Conservation (phyloP, 2,888 invertebrate species). For the Drosophila phalerata region DNA sequence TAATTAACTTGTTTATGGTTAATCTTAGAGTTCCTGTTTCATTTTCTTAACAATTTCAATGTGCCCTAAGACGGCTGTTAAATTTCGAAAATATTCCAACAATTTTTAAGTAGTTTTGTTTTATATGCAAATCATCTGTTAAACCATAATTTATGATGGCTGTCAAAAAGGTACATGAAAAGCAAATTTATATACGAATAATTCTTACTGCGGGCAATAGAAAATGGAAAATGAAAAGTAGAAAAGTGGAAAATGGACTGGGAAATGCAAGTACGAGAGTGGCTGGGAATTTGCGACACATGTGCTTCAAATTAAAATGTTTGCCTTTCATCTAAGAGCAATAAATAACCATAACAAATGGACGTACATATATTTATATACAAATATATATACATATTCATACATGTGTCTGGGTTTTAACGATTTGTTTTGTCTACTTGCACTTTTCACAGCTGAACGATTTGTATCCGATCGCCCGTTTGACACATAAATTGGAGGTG, state of each 20-base stretch:
- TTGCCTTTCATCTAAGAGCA: slow-evolving; percentile 71
- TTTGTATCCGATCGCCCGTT: slow-evolving; percentile 83
- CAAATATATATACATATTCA: slow-evolving; percentile 16
- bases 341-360: slow-evolving; percentile 69
- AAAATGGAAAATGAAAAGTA: slow-evolving; percentile 19
- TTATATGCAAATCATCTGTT: slow-evolving; percentile 23
- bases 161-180: slow-evolving; percentile 62
- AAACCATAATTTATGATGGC: slow-evolving; percentile 47
- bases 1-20: slow-evolving; percentile 3
- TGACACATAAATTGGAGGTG: slow-evolving; percentile 84
- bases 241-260: slow-evolving; percentile 15
- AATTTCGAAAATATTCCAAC: slow-evolving; percentile 4
- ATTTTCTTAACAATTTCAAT: slow-evolving; percentile 1
- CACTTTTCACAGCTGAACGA: slow-evolving; percentile 82
- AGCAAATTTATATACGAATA: slow-evolving; percentile 51
- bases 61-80: slow-evolving; percentile 1
- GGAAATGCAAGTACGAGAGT: slow-evolving; percentile 48
- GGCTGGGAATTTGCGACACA: slow-evolving; percentile 39
- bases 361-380: slow-evolving; percentile 1
- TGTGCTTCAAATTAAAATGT: slow-evolving; percentile 69
- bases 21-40: not conserved
- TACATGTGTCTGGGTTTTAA: slow-evolving; percentile 35
- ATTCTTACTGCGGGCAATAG: slow-evolving; percentile 18
- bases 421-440: slow-evolving; percentile 50
- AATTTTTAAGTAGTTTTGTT: slow-evolving; percentile 6